phyloP scores from a whole-genome alignment of 1,140 invertebrate genomes.

The Drosophila paulistorum region DNA sequence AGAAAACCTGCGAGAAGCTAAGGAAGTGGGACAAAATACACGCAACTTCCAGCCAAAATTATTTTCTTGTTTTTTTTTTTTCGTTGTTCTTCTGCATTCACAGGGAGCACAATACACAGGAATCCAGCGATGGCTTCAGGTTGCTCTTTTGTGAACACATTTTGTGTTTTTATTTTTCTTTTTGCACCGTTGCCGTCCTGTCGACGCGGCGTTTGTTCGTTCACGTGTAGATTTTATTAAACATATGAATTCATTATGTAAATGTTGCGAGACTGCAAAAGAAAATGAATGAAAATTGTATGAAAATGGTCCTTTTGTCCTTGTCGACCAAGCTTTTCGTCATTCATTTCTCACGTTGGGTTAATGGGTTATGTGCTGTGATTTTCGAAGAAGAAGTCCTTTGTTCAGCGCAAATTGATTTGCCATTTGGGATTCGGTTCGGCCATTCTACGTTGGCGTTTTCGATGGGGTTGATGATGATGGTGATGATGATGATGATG shows the following conservation, averaged over 20 bases:
- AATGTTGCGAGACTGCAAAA: slow-evolving; percentile 46
- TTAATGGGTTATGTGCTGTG: slow-evolving; percentile 77
- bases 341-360: slow-evolving; percentile 49
- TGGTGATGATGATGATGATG: neutral
- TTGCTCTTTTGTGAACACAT: slow-evolving; percentile 45
- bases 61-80: slow-evolving; percentile 4
- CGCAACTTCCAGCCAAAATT: slow-evolving; percentile 7
- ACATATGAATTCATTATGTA: slow-evolving; percentile 82
- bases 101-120: neutral
- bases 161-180: no score
- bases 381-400: slow-evolving; percentile 58
- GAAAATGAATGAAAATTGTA: slow-evolving; percentile 59
- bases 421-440: slow-evolving; percentile 50
- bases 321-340: slow-evolving; percentile 14
- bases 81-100: slow-evolving; percentile 5
- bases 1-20: neutral
- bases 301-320: slow-evolving; percentile 56
- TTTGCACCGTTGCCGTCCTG: no score
- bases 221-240: slow-evolving; percentile 81
- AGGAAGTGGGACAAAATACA: slow-evolving; percentile 11
- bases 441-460: neutral
- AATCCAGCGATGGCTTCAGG: slow-evolving; percentile 35
- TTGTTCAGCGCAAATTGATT: slow-evolving; percentile 76
- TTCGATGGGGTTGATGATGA: neutral
- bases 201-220: slow-evolving; percentile 35